Evolutionary conservation across 2,113 vertebrate genomes (phyloP).

Genomic region (Elachura formosa): DNA sequence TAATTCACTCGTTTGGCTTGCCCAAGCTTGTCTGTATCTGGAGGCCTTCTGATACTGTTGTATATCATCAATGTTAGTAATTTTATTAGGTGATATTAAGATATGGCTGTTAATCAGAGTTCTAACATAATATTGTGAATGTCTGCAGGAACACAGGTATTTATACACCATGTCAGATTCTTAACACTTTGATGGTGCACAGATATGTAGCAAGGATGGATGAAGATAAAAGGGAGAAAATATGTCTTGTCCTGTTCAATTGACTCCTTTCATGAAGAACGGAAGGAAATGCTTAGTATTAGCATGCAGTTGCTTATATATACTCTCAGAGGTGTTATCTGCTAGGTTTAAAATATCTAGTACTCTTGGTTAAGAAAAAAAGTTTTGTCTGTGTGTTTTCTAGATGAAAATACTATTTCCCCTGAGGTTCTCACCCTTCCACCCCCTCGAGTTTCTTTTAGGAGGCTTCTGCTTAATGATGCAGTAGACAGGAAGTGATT

Average conservation of each 20-base stretch:
- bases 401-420: neutral
- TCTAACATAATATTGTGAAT: neutral
- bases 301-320: neutral
- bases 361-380: neutral
- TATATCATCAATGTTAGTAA: neutral
- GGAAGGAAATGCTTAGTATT: neutral
- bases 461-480: neutral
- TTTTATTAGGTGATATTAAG: constrained; percentile 28
- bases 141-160: neutral
- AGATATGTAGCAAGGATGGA: neutral
- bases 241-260: neutral
- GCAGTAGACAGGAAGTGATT: neutral
- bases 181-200: neutral
- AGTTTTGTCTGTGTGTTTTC: neutral
- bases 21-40: neutral
- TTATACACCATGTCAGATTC: neutral
- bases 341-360: neutral
- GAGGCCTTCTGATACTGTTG: neutral
- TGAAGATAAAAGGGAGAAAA: neutral
- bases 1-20: neutral
- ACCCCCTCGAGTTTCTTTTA: neutral
- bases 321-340: neutral
- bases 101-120: neutral
- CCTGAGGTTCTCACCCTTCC: neutral
- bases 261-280: neutral